These are phyloP conservation scores for Drosophila simulans DNA, from an alignment of 1,140 invertebrate genomes.

Conservation along the genomic window DNA sequence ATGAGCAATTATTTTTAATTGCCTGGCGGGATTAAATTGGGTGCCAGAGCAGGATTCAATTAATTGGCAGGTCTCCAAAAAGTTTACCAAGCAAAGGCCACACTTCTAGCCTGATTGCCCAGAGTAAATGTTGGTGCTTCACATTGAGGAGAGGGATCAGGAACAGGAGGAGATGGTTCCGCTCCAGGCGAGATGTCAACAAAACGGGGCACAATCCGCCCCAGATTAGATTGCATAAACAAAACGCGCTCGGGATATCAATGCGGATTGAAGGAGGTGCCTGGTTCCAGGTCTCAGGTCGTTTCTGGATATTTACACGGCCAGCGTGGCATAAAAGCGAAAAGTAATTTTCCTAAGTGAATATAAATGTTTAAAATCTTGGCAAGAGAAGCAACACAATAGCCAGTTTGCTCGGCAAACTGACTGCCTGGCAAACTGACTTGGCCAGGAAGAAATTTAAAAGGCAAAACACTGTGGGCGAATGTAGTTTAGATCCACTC, in stretches of 20 bases:
- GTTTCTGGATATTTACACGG: conserved; percentile 70
- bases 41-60: conserved; percentile 52
- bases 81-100: conserved; percentile 5
- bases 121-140: conserved; percentile 9
- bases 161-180: conserved; percentile 1
- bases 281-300: conserved; percentile 56
- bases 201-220: conserved; percentile 22
- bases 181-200: conserved; percentile 66
- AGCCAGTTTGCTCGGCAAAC: background rate
- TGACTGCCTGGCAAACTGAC: conserved; percentile 6
- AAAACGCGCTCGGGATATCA: conserved; percentile 47
- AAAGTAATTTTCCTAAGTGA: conserved; percentile 83
- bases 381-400: conserved; percentile 27
- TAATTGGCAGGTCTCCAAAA: conserved; percentile 56
- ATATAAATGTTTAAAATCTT: conserved; percentile 80
- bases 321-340: conserved; percentile 71
- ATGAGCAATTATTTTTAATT: conserved; percentile 80
- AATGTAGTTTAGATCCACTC: conserved; percentile 13
- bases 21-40: conserved; percentile 55
- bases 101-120: conserved; percentile 29
- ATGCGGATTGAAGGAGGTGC: conserved; percentile 46
- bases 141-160: background rate
- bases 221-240: conserved; percentile 74
- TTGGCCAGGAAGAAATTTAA: conserved; percentile 17
- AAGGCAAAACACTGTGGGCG: conserved; percentile 20